Conservation (phyloP, 2,888 invertebrate genomes). For the Cylindroiulus punctatus region DNA sequence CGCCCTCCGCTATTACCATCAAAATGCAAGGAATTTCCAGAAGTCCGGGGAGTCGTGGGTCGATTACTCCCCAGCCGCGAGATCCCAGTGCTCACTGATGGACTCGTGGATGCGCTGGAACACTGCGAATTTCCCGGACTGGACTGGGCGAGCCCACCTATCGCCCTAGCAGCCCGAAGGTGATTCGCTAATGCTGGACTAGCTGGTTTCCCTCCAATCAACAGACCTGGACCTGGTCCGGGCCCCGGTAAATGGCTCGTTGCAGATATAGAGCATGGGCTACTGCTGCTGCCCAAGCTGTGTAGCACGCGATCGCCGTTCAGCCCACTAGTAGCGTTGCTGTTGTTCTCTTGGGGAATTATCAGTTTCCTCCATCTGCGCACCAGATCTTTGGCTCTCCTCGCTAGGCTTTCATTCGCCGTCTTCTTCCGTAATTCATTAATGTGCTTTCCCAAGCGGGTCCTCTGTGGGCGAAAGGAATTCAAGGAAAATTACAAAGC, state of each 20-base stretch:
- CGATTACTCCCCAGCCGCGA: not conserved
- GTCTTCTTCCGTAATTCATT: constrained; percentile 91
- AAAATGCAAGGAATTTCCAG: constrained; percentile 23
- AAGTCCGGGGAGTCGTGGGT: not conserved
- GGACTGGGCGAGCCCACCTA: constrained; percentile 22
- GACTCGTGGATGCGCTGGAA: constrained; percentile 61
- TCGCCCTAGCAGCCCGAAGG: constrained; percentile 46
- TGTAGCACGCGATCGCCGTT: constrained; percentile 60
- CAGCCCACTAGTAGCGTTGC: not conserved
- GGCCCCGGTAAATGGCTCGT: constrained; percentile 60
- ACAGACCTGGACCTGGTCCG: constrained; percentile 59
- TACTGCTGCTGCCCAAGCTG: not conserved
- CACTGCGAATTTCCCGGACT: constrained; percentile 60
- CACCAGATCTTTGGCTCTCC: constrained; percentile 89
- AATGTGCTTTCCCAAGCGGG: constrained; percentile 91
- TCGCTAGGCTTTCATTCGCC: constrained; percentile 82
- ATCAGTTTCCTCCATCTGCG: constrained; percentile 92
- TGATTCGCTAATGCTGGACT: constrained; percentile 61
- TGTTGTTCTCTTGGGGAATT: constrained; percentile 59
- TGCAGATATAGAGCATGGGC: constrained; percentile 16
- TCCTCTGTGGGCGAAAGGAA: constrained; percentile 74
- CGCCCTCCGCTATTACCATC: not conserved
- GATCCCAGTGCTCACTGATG: constrained; percentile 56
- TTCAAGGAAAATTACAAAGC: not conserved
- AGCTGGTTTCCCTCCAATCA: constrained; percentile 59